Base-by-base conservation (phyloP, 2,797 vertebrate genomes). In the Clarias laeviceps region DNA sequence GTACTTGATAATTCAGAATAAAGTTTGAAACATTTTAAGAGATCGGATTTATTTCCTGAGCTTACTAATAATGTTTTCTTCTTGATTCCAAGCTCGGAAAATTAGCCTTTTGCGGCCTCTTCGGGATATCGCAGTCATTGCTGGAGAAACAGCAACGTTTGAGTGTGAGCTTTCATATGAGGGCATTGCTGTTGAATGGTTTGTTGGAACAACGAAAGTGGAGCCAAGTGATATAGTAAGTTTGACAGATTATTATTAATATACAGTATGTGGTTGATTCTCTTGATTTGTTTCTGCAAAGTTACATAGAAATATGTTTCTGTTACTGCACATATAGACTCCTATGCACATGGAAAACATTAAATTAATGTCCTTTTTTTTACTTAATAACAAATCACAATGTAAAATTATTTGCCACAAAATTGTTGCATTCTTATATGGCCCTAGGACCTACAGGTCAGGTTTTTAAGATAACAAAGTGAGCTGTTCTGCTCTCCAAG, bases 111-210 rank as follows among this genome's bases (percentile, higher is more conserved):
- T 96, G 90, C 94, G 93, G 85, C 97, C 98, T 54, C 96, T 99
- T 76, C 98, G 96, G 92, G 98, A 99, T 88, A 96, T 98, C 87
- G 96, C 96, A 0, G 97, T 99, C 90, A 98, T 97, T 3, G 98
- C 97, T 59, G 98, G 98, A 59, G 97, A 99, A 92, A 97, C 97
- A 0, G 98, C 97, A 66, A 98, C 97, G 82, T 99, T 99, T 0
- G 97, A 99, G 50, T 99, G 98, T 0, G 98, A 99, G 91, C 96
- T 99, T 32, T 99, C 98, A 0, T 99, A 98, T 3, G 98, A 99
- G 83, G 98, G 96, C 86, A 99, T 99, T 79, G 92, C 78, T 0
- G 97, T 98, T 85, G 96, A 97, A 32, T 99, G 98, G 98, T 97
- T 97, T 90, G 93, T 99, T 88, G 95, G 96, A 85, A 95, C 95